phyloP scores from a whole-genome alignment of 92 coral and sea anemone species.

The Ricordea florida region DNA sequence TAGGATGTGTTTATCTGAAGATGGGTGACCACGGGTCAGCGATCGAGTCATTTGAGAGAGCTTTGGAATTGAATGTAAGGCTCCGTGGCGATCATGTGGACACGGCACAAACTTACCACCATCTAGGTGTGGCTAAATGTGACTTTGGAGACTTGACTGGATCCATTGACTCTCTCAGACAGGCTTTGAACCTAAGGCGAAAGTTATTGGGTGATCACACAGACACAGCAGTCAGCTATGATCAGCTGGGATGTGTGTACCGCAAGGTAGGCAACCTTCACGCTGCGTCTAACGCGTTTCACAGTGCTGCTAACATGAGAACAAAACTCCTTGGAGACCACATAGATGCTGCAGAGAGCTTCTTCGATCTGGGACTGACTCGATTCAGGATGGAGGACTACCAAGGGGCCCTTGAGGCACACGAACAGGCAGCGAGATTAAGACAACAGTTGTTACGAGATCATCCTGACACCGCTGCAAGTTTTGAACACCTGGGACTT shows the following conservation, averaged over 20 bases:
- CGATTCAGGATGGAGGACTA: no score
- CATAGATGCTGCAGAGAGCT: conserved; percentile 3
- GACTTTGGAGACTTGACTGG: neutral
- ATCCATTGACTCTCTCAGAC: neutral
- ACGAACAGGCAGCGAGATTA: no score
- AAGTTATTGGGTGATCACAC: neutral
- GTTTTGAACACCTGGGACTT: neutral
- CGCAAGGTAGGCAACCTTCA: neutral
- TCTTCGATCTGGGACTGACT: conserved; percentile 28
- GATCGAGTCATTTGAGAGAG: neutral
- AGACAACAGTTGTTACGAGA: no score
- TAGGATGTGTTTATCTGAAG: neutral
- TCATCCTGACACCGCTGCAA: neutral
- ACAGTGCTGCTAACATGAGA: neutral
- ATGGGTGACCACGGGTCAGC: neutral
- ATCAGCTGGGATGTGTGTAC: neutral
- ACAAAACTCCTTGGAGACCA: conserved; percentile 23
- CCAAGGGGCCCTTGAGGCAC: no score
- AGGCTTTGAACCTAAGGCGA: neutral
- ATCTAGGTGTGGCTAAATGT: neutral
- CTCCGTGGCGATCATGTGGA: neutral
- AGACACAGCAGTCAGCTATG: neutral
- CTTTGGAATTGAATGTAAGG: neutral
- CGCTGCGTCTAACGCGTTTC: neutral
- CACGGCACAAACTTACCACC: neutral